Evolutionary conservation across 2,888 invertebrate genomes (phyloP), one percentile per base, ranked within the genome.

Genomic region (Synanthedon andrenaeformis): DNA sequence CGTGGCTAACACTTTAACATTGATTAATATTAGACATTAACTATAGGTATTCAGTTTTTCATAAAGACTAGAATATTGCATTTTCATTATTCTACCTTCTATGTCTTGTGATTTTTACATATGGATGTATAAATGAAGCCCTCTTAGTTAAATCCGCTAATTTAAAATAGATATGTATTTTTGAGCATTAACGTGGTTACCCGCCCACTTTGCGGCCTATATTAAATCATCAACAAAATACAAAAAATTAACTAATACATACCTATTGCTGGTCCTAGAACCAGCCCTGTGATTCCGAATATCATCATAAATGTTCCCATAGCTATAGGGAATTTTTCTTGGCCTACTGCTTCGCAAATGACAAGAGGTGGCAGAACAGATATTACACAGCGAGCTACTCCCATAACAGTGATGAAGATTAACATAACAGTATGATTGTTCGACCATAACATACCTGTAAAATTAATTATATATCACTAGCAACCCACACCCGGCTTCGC

Each of bases 231-330:
- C 10, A 10, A 10, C 35, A 8, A 35, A 35, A 35, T 35, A 35
- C 35, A 35, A 35, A 35, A 3, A 35, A 3, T 5, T 3, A 10
- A 35, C 35, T 10, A 35, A 35, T 45, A n/a, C 84, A 82, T 67
- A 91, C 92, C 91, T 56, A 90, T 80, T 55, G 89, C 68, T 23
- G 90, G 89, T 42, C 90, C 90, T 51, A 90, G 68, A 2, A 84
- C 53, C 11, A 91, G 71, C 28, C 84, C 85, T 1, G 84, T 71
- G 0, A 88, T 49, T 1, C 91, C 92, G 54, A 79, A 78, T 2
- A 89, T 72, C 49, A 91, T 72, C 74, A 91, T 88, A 52, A 76
- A 84, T 23, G 91, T 75, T 0, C 92, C 91, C 62, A 91, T 86
- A 0, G 90, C 92, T 1, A 90, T 83, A 1, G 90, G 82, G 62